These are phyloP conservation scores for Cheirogaleus major DNA, from an alignment of 2,797 vertebrate species.

Conservation along the genomic window DNA sequence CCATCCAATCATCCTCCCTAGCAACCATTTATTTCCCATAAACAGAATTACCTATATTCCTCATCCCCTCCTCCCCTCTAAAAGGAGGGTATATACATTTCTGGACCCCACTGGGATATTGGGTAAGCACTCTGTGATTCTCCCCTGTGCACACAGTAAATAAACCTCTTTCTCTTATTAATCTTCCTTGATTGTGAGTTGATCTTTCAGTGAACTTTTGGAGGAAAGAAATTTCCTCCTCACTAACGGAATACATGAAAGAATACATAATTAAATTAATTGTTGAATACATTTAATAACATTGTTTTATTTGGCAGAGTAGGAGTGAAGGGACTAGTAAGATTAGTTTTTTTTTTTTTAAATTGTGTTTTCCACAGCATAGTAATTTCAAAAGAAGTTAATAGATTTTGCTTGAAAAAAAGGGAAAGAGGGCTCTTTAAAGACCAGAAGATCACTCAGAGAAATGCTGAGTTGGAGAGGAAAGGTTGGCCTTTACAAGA, in stretches of 20 bases:
- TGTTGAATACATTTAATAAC: not conserved
- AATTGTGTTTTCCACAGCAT: not conserved
- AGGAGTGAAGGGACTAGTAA: not conserved
- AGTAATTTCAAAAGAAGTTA: not conserved
- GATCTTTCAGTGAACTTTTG: too few relatives aligned
- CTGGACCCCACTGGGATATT: too few relatives aligned
- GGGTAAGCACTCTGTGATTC: too few relatives aligned
- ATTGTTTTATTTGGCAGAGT: not conserved
- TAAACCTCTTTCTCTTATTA: too few relatives aligned
- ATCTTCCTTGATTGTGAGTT: too few relatives aligned
- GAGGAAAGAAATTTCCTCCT: too few relatives aligned
- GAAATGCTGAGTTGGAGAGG: not conserved
- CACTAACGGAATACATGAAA: not conserved
- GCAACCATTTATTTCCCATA: too few relatives aligned
- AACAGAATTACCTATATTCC: too few relatives aligned
- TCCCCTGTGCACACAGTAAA: too few relatives aligned
- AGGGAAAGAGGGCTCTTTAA: not conserved
- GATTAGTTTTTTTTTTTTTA: not conserved
- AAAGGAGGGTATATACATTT: too few relatives aligned
- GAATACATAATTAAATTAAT: not conserved
- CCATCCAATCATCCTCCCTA: too few relatives aligned
- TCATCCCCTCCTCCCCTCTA: too few relatives aligned
- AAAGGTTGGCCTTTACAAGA: not conserved
- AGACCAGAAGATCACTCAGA: not conserved
- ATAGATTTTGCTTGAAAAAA: not conserved